These are phyloP conservation scores for Lethocerus indicus DNA, from an alignment of 1,140 invertebrate species.

Conservation along the genomic window DNA sequence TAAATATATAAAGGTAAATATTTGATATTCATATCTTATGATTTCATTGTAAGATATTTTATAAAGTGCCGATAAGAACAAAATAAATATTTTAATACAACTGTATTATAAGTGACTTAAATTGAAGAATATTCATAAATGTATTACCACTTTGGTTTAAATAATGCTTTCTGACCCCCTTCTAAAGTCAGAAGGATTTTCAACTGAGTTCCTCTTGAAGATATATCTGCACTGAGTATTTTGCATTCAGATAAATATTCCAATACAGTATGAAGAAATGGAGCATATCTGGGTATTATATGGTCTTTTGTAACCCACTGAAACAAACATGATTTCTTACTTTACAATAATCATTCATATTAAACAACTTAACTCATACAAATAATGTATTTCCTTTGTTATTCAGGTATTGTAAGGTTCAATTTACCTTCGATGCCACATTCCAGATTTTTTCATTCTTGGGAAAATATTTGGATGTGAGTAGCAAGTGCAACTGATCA, in stretches of 20 bases:
- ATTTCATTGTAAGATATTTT: too few relatives aligned
- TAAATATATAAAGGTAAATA: not conserved
- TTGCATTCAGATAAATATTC: slow-evolving; percentile 44
- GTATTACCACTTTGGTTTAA: slow-evolving; percentile 69
- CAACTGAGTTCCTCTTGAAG: slow-evolving; percentile 69
- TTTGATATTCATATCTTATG: too few relatives aligned
- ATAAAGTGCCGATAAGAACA: too few relatives aligned
- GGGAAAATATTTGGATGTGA: not conserved
- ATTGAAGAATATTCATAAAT: slow-evolving; percentile 1
- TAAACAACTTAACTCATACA: not conserved
- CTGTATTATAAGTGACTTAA: slow-evolving; percentile 3
- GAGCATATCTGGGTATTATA: slow-evolving; percentile 22
- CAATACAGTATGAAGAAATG: slow-evolving; percentile 49
- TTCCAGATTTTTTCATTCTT: slow-evolving; percentile 2
- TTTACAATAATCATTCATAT: not conserved
- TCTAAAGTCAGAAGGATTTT: slow-evolving; percentile 66
- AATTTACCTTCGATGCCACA: slow-evolving; percentile 5
- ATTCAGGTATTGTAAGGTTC: not conserved
- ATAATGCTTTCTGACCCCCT: slow-evolving; percentile 60
- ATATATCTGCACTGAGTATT: slow-evolving; percentile 58
- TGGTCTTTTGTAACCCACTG: slow-evolving; percentile 42
- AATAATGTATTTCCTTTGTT: not conserved
- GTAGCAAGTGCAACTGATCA: slow-evolving; percentile 1
- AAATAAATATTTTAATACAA: not conserved
- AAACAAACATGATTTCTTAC: slow-evolving; percentile 19